Base-by-base conservation (phyloP, 2,888 invertebrate genomes). In the Camponotus fellah region DNA sequence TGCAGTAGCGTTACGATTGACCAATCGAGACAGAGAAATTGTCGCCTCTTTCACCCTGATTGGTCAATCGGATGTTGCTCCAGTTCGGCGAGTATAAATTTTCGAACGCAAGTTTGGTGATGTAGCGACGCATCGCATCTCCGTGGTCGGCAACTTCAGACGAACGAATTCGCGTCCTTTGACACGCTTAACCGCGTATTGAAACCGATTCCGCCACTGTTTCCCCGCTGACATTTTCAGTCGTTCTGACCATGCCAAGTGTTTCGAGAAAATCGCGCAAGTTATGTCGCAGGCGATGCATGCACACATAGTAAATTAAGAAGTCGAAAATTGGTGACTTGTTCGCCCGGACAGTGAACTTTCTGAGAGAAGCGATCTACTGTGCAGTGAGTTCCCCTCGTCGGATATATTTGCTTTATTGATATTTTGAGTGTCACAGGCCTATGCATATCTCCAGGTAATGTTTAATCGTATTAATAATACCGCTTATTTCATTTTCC, bases 381-480 rank as follows among this genome's bases (percentile, higher is more conserved):
- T 82, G 92, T 91, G 91, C 86, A 87, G 92, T 89, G 92, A 89
- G 53, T n/a, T 2, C 88, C 79, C 74, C 12, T 46, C 84, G 84
- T 87, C 85, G 88, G 91, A 91, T 92, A 93, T 92, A 93, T 92
- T 92, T 92, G 92, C 92, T 94, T 93, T 93, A 93, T 94, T 93
- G 94, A 94, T 94, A 94, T 92, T 93, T 92, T 90, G 91, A 92
- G 91, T 93, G 93, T 92, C 93, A 93, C 89, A 91, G 93, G 91
- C 92, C 92, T 94, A 94, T 94, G 94, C 93, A 93, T 94, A 94
- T 92, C 92, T 91, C 91, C 92, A 94, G 93, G 93, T 93, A 92
- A 92, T 86, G 72, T 46, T 32, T 14, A 8, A 80, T 8, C 14
- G 21, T 26, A 37, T 40, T n/a, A 34, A 14, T 14, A 40, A n/a